Evolutionary conservation across 2,113 vertebrate species (phyloP).

Genomic region (Crocuta crocuta): DNA sequence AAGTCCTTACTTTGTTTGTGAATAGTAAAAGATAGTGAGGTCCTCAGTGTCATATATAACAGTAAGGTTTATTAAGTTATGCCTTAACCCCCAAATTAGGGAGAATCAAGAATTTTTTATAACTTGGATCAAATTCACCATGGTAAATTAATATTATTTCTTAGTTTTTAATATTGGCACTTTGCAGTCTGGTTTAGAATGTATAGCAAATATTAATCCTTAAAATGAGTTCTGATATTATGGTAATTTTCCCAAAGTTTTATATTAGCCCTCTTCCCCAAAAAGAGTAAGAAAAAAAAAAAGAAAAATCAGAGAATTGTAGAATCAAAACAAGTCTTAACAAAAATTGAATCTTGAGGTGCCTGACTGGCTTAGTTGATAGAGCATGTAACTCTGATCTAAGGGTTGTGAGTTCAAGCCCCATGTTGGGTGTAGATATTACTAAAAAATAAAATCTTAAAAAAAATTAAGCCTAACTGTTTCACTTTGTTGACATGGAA

Average conservation of each 20-base stretch:
- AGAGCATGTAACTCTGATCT: background rate
- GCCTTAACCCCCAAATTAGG: background rate
- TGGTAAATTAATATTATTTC: background rate
- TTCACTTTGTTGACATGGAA: constrained; percentile 44
- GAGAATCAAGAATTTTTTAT: background rate
- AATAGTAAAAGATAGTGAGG: background rate
- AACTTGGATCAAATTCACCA: background rate
- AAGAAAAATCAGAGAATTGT: background rate
- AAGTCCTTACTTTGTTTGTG: background rate
- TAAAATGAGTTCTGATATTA: constrained; percentile 12
- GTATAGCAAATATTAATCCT: background rate
- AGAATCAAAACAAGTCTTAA: background rate
- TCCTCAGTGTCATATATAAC: background rate
- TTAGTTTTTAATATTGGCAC: background rate
- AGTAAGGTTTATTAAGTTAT: background rate
- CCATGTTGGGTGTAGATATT: background rate
- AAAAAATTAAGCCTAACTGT: background rate
- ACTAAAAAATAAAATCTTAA: background rate
- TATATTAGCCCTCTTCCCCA: background rate
- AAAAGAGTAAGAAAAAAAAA: background rate
- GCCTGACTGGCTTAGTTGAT: background rate
- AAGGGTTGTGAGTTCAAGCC: background rate
- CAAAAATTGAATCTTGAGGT: background rate
- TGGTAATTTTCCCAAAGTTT: background rate
- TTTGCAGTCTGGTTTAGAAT: background rate